phyloP scores from a whole-genome alignment of 2,113 vertebrate species.

The Glaucidium brasilianum region DNA sequence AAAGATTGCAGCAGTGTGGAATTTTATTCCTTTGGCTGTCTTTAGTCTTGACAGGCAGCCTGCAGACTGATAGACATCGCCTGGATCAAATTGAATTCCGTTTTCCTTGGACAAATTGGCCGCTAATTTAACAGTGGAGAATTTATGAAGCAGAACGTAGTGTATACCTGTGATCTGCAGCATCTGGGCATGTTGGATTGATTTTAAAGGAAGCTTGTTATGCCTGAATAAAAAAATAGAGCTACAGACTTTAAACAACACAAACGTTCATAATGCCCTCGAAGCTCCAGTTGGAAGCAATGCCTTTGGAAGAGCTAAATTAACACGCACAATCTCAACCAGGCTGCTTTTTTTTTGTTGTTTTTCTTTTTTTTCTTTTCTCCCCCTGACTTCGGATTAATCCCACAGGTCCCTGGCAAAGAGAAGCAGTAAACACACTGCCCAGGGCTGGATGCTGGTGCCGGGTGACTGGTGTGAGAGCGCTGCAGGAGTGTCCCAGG shows the following conservation, averaged over 20 bases:
- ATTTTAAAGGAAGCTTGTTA: background rate
- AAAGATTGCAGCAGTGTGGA: background rate
- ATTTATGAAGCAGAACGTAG: background rate
- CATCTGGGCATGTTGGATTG: background rate
- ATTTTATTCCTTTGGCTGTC: background rate
- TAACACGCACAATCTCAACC: background rate
- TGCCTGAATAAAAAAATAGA: background rate
- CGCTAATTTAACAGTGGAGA: background rate
- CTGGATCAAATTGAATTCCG: background rate
- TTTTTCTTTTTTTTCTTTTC: too few species aligned
- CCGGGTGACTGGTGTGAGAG: fast-evolving
- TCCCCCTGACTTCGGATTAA: background rate
- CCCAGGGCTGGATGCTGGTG: background rate
- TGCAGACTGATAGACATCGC: background rate
- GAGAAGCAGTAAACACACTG: background rate
- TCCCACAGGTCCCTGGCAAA: background rate
- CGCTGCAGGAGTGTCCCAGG: background rate
- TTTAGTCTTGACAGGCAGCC: background rate
- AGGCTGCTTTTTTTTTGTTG: background rate
- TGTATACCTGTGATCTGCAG: background rate
- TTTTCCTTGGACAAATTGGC: background rate
- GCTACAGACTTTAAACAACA: background rate
- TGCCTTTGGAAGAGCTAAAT: background rate
- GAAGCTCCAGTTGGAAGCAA: background rate
- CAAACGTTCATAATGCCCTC: background rate